phyloP scores from a whole-genome alignment of 2,113 vertebrate genomes.

The Dissostichus mawsoni region DNA sequence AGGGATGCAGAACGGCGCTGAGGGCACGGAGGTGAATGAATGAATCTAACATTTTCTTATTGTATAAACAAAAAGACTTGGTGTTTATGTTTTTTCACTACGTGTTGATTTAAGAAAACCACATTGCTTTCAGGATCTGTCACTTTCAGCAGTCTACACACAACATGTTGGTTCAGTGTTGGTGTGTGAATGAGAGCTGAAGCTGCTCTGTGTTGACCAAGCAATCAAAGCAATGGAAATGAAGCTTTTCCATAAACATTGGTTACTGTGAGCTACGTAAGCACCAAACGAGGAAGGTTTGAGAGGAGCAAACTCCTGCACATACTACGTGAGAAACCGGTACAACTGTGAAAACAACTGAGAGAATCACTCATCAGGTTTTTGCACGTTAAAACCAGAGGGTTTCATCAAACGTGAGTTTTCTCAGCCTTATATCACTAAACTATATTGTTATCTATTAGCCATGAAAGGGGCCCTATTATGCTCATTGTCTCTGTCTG shows the following conservation, averaged over 20 bases:
- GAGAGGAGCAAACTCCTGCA: neutral
- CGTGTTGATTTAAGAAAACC: neutral
- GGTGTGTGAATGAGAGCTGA: neutral
- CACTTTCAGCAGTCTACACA: neutral
- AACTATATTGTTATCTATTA: neutral
- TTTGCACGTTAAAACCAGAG: neutral
- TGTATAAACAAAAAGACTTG: neutral
- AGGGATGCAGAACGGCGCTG: neutral
- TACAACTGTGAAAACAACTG: neutral
- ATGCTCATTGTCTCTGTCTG: too few relatives aligned
- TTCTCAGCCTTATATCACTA: neutral
- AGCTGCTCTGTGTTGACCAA: neutral
- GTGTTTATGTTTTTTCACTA: neutral
- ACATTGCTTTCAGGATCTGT: constrained; percentile 4
- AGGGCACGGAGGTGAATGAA: constrained; percentile 5
- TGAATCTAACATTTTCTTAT: neutral
- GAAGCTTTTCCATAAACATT: neutral
- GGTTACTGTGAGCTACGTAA: neutral
- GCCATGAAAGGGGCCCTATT: neutral
- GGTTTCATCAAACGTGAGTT: constrained; percentile 14
- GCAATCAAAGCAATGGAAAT: neutral
- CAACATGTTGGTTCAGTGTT: neutral
- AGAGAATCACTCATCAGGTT: constrained; percentile 15
- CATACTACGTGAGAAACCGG: neutral
- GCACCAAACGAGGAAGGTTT: neutral